A percentile compares a stretch with the other conserved stretches of the same genome.
Conservation (phyloP, 1,140 invertebrate species). For the Tetraneura akinire region DNA sequence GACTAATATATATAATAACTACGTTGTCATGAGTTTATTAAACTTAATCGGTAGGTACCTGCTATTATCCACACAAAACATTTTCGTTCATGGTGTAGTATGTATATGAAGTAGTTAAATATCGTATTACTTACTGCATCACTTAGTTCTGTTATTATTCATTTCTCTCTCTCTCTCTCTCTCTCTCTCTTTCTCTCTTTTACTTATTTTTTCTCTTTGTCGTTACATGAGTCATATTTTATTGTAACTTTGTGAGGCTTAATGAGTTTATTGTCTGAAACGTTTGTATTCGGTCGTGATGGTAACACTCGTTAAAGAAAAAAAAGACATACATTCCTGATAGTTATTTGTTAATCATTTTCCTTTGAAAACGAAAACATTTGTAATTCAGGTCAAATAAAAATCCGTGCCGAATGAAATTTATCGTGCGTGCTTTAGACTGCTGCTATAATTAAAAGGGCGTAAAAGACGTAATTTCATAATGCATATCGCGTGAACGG, state of each 20-base stretch:
- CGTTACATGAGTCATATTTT: not conserved
- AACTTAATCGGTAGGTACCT: constrained; percentile 5
- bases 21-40: constrained; percentile 20
- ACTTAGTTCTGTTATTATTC: constrained; percentile 7
- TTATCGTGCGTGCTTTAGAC: constrained; percentile 5
- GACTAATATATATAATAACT: not conserved
- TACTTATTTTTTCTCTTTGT: no score
- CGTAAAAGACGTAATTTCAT: constrained; percentile 17
- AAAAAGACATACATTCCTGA: not conserved
- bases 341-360: constrained; percentile 17
- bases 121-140: constrained; percentile 26
- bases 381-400: constrained; percentile 28
- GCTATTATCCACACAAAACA: not conserved
- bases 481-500: not conserved
- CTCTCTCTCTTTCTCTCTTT: not conserved
- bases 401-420: constrained; percentile 26
- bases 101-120: not conserved
- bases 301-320: not conserved
- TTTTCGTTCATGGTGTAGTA: not conserved
- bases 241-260: not conserved
- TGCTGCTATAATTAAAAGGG: constrained; percentile 20
- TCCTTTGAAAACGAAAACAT: constrained; percentile 26
- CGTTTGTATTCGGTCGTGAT: constrained; percentile 12
- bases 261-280: constrained; percentile 37
- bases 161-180: not conserved